These are phyloP conservation scores for Drosophila melanogaster DNA, from an alignment of 1,140 invertebrate genomes.

Conservation along the genomic window Release_6_plus_ISO1_MT NC_004354.4:7588001-7588500, in stretches of 20 bases:
- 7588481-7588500: constrained; percentile 14
- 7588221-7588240: constrained; percentile 60
- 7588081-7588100: constrained; percentile 25
- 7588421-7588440: constrained; percentile 67
- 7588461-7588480: constrained; percentile 17
- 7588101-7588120: constrained; percentile 16
- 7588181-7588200: constrained; percentile 50
- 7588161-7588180: constrained; percentile 45
- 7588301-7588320: constrained; percentile 11
- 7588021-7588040: constrained; percentile 13
- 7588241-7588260: constrained; percentile 46
- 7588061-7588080: constrained; percentile 37
- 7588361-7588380: constrained; percentile 45
- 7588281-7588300: background rate
- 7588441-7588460: constrained; percentile 47
- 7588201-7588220: constrained; percentile 66
- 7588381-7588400: constrained; percentile 7
- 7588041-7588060: constrained; percentile 13
- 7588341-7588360: constrained; percentile 75
- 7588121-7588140: background rate
- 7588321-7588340: constrained; percentile 64
- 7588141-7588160: background rate
- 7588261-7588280: constrained; percentile 54
- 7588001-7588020: background rate
- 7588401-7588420: constrained; percentile 74